Conservation (phyloP, 2,888 invertebrate genomes). For the Scaptomyza polygonia region DNA sequence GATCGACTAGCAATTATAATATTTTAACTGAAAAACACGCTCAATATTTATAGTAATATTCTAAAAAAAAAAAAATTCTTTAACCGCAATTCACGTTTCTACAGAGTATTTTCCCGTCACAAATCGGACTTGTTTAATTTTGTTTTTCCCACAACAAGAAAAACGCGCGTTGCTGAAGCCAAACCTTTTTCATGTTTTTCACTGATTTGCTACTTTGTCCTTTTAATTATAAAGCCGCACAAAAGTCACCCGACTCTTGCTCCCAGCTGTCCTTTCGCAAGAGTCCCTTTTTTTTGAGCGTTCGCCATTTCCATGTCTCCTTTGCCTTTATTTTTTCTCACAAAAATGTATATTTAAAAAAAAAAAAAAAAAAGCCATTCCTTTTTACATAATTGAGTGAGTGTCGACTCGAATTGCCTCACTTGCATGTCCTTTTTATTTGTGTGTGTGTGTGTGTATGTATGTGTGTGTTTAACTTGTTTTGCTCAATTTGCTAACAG, state of each 20-base stretch:
- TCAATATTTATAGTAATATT: too few species aligned
- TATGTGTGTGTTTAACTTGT: not conserved
- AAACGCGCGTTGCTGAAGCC: conserved; percentile 24
- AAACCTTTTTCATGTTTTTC: conserved; percentile 66
- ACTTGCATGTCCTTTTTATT: conserved; percentile 13
- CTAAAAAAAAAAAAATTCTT: too few species aligned
- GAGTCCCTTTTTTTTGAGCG: conserved; percentile 27
- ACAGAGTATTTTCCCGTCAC: conserved; percentile 10
- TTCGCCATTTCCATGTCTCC: conserved; percentile 23
- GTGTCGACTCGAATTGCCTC: conserved; percentile 14
- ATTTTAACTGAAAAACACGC: too few species aligned
- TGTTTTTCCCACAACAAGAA: conserved; percentile 21
- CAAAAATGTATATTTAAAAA: conserved; percentile 72
- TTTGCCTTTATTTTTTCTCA: conserved; percentile 5
- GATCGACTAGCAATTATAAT: too few species aligned
- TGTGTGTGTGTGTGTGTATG: not conserved
- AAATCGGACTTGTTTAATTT: not conserved
- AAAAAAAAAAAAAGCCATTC: conserved; percentile 38
- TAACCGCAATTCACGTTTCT: not conserved
- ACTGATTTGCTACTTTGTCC: conserved; percentile 78
- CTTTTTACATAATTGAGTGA: conserved; percentile 66
- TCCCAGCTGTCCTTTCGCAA: conserved; percentile 36
- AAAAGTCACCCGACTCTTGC: conserved; percentile 36
- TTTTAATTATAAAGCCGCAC: conserved; percentile 73
- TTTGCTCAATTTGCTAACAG: conserved; percentile 29